phyloP scores from a whole-genome alignment of 1,140 invertebrate genomes.

The Phymorhynchus buccinoides region DNA sequence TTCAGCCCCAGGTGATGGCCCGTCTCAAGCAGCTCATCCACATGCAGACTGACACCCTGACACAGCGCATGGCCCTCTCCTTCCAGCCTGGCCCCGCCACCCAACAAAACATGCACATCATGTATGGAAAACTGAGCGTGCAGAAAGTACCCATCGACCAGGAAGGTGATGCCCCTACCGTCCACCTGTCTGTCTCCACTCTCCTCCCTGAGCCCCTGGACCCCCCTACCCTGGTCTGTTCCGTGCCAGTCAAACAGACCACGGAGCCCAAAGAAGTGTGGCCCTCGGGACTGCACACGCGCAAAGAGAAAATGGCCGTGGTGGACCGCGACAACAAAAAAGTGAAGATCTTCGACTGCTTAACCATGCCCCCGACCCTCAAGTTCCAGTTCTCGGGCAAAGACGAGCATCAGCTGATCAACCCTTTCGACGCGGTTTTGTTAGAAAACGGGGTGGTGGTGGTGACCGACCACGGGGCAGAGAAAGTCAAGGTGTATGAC shows the following conservation, averaged over 20 bases:
- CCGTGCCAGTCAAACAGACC: slow-evolving; percentile 51
- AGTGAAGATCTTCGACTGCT: slow-evolving; percentile 63
- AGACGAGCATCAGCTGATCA: slow-evolving; percentile 51
- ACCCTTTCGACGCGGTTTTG: slow-evolving; percentile 65
- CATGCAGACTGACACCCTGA: slow-evolving; percentile 58
- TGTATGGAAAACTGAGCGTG: slow-evolving; percentile 61
- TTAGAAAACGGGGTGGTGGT: slow-evolving; percentile 65
- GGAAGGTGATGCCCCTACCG: slow-evolving; percentile 41
- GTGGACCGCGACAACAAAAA: slow-evolving; percentile 68
- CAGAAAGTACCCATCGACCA: slow-evolving; percentile 49
- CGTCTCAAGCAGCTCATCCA: slow-evolving; percentile 59
- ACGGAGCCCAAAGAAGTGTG: slow-evolving; percentile 63
- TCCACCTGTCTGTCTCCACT: slow-evolving; percentile 43
- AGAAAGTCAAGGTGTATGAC: slow-evolving; percentile 66
- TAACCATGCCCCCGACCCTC: slow-evolving; percentile 48
- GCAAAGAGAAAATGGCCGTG: slow-evolving; percentile 51
- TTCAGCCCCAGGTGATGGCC: slow-evolving; percentile 55
- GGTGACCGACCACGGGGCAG: slow-evolving; percentile 65
- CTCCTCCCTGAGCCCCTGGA: slow-evolving; percentile 57
- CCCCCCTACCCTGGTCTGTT: slow-evolving; percentile 45
- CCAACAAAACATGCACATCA: slow-evolving; percentile 53
- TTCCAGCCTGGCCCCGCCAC: slow-evolving; percentile 56
- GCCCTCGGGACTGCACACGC: slow-evolving; percentile 64
- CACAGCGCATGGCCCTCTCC: slow-evolving; percentile 50
- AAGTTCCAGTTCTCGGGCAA: slow-evolving; percentile 56